phyloP scores from a whole-genome alignment of 1,140 invertebrate species.

The Leguminivora glycinivorella region DNA sequence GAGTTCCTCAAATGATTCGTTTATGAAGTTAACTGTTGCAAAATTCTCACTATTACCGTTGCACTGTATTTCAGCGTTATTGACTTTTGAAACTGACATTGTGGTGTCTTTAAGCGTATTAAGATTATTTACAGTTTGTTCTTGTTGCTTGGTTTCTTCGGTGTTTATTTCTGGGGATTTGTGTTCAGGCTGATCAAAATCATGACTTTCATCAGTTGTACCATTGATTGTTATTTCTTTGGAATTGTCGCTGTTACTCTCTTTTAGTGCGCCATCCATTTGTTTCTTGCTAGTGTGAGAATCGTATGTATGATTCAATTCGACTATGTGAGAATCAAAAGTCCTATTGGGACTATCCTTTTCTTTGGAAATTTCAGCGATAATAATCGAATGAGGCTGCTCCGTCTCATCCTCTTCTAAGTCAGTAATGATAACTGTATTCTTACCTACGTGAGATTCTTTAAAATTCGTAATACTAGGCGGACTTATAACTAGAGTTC shows the following conservation, averaged over 20 bases:
- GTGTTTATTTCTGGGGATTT: constrained; percentile 1
- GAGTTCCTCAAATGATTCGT: constrained; percentile 68
- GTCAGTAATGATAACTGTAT: constrained; percentile 50
- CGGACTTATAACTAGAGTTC: constrained; percentile 49
- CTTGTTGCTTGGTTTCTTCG: constrained; percentile 18
- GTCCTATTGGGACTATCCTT: constrained; percentile 9
- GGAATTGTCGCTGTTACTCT: constrained; percentile 27
- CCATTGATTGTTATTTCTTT: constrained; percentile 36
- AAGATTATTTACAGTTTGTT: constrained; percentile 37
- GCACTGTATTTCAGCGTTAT: constrained; percentile 5
- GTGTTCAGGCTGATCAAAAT: background rate
- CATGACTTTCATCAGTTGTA: constrained; percentile 31
- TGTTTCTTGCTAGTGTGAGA: constrained; percentile 40
- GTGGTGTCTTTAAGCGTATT: background rate
- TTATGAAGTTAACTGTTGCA: constrained; percentile 67
- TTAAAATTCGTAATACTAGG: constrained; percentile 61
- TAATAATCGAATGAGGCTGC: constrained; percentile 72
- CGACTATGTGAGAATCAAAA: constrained; percentile 23
- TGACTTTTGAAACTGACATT: background rate
- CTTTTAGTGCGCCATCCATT: background rate
- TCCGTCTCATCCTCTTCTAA: constrained; percentile 68
- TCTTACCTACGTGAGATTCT: constrained; percentile 59
- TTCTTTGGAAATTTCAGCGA: constrained; percentile 49
- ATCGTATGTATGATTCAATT: constrained; percentile 48
- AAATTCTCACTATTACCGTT: constrained; percentile 63